Evolutionary conservation across 2,888 invertebrate species (phyloP), one percentile per base, ranked within the genome.

Genomic region (Sthenelais limicola): DNA sequence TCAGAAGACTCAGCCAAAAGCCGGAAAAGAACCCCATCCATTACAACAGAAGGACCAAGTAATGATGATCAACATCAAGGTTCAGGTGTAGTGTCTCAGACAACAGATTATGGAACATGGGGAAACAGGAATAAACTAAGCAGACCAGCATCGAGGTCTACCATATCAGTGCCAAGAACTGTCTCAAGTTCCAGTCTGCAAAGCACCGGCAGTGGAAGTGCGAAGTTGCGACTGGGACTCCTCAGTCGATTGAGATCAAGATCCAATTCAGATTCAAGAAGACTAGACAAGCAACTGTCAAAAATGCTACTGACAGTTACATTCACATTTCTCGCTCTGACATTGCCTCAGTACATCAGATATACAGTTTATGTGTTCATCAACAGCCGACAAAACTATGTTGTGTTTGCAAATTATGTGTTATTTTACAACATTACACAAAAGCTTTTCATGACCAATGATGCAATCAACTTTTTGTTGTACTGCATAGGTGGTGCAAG

Each of bases 221-320:
- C 32, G n/a, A n/a, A n/a, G 4, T 18, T 56, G 30, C 12, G 12
- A 32, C 4, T 56, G 26, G 28, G 9, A 15, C 18, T 24, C 2
- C 26, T 56, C 9, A 12, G 21, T 2, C 18, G 56, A 12, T 24
- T 24, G 15, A 15, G 56, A 9, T n/a, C 38, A 1, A n/a, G 5
- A 1, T 35, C 62, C n/a, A 33, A 33, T n/a, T n/a, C 9, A 1
- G 38, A 35, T 7, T 3, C 62, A 3, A 3, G 3, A 18, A 21
- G 38, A 24, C 5, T 62, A 15, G 62, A 62, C 4, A 35, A 43
- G 3, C 62, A 62, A 28, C 35, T 62, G 7, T 18, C 62, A 18
- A 62, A 62, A 43, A 62, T 62, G 62, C 62, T 62, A 15, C 62
- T 62, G 1, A 38, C 62, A 26, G 62, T 62, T 18, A 38, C 62